phyloP scores from a whole-genome alignment of 1,140 invertebrate genomes.

The Drosophila micromelanica region DNA sequence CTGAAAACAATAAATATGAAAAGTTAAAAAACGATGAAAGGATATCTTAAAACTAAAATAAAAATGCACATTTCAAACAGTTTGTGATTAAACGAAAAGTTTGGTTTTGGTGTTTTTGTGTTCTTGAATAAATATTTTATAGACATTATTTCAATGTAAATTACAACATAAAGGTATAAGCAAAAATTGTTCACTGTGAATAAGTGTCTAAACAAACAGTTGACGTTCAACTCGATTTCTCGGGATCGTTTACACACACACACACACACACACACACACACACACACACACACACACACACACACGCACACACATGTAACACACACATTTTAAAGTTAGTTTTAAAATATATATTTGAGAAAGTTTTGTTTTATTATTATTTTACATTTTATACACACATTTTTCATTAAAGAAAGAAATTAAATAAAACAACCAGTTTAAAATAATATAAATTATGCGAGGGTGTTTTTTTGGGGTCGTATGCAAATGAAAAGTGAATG shows the following conservation, averaged over 20 bases:
- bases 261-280: conserved; percentile 40
- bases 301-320: conserved; percentile 34
- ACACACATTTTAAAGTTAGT: conserved; percentile 34
- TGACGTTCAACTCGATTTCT: conserved; percentile 32
- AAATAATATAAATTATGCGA: conserved; percentile 28
- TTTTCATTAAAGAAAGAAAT: conserved; percentile 29
- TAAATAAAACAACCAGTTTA: not conserved
- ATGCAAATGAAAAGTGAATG: conserved; percentile 63
- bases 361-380: conserved; percentile 30
- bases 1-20: conserved; percentile 64
- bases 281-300: conserved; percentile 29
- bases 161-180: conserved; percentile 70
- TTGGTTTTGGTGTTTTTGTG: conserved; percentile 44
- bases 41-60: conserved; percentile 65
- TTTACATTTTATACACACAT: conserved; percentile 54
- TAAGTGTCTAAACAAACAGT: conserved; percentile 39
- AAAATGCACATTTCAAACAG: conserved; percentile 72
- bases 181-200: conserved; percentile 10
- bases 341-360: conserved; percentile 44
- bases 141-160: conserved; percentile 75
- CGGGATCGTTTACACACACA: conserved; percentile 6
- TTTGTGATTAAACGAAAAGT: conserved; percentile 57
- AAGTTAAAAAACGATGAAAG: conserved; percentile 6
- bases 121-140: conserved; percentile 75
- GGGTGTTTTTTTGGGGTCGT: conserved; percentile 4